Conservation (phyloP, 1,140 invertebrate genomes). For the Palaemon carinicauda region DNA sequence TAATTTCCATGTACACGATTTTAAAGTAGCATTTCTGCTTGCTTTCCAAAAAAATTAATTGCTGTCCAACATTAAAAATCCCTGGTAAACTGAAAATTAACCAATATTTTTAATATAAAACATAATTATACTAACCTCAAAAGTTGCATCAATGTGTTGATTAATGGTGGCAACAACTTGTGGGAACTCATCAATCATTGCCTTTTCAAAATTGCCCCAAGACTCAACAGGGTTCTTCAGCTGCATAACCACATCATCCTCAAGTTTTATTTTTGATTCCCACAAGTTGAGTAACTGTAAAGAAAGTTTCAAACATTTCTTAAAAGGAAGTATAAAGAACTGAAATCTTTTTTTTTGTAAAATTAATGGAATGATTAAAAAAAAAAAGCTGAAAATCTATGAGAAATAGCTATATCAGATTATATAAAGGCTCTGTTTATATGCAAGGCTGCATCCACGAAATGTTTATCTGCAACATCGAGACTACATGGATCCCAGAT, state of each 20-base stretch:
- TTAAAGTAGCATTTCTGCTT: no score
- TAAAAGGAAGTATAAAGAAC: no score
- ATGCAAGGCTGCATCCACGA: no score
- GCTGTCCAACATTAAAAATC: neutral
- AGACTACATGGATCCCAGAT: no score
- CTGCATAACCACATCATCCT: constrained; percentile 57
- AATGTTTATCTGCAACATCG: no score
- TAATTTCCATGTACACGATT: no score
- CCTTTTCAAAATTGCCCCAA: constrained; percentile 52
- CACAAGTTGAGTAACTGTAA: constrained; percentile 83
- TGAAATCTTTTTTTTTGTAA: no score
- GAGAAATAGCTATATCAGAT: no score
- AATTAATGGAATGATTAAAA: no score
- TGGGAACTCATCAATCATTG: constrained; percentile 47
- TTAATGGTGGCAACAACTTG: constrained; percentile 59
- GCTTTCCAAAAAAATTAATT: neutral
- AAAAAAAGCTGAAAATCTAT: no score
- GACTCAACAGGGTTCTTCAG: constrained; percentile 58
- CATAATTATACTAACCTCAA: constrained; percentile 37
- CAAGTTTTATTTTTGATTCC: constrained; percentile 89
- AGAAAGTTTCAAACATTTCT: no score
- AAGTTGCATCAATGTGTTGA: constrained; percentile 58
- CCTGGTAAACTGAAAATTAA: neutral
- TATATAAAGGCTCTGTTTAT: no score
- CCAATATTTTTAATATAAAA: neutral